A percentile compares a stretch with the other conserved stretches of the same genome.
phyloP scores from a whole-genome alignment of 2,888 invertebrate genomes.

The Eumerus sabulonum region DNA sequence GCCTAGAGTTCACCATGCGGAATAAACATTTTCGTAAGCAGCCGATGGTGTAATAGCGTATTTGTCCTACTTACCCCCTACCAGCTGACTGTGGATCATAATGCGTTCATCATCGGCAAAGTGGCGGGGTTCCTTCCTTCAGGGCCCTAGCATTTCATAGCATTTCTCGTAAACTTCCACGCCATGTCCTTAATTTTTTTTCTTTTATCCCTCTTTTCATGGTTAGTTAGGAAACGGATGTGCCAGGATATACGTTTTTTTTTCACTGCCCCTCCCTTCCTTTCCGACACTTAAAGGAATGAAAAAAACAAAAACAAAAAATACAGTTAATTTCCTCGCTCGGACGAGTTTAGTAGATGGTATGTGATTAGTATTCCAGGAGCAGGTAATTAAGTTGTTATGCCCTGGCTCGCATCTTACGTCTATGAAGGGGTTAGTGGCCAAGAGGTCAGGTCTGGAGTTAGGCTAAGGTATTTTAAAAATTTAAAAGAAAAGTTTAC shows the following conservation, averaged over 20 bases:
- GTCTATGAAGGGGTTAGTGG: background rate
- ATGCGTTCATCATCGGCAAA: background rate
- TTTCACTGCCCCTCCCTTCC: too few relatives aligned
- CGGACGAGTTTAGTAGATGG: constrained; percentile 1
- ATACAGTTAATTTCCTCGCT: background rate
- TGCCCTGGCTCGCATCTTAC: background rate
- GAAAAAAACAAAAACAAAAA: background rate
- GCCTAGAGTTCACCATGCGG: constrained; percentile 4
- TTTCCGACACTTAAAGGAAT: too few relatives aligned
- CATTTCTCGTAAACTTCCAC: constrained; percentile 1
- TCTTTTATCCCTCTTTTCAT: background rate
- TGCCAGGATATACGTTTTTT: background rate
- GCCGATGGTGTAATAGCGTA: background rate
- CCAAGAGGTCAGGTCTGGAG: constrained; percentile 1
- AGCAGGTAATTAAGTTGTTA: constrained; percentile 4
- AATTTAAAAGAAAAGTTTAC: background rate
- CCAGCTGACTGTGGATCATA: background rate
- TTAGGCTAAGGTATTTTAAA: background rate
- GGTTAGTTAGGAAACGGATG: constrained; percentile 10
- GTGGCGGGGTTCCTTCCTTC: background rate
- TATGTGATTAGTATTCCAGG: constrained; percentile 11
- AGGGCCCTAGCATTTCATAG: background rate
- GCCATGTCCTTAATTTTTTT: too few relatives aligned
- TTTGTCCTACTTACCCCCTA: constrained; percentile 1
- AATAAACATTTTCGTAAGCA: constrained; percentile 8